phyloP scores from a whole-genome alignment of 1,140 invertebrate species.

The Aphelenchoides besseyi region DNA sequence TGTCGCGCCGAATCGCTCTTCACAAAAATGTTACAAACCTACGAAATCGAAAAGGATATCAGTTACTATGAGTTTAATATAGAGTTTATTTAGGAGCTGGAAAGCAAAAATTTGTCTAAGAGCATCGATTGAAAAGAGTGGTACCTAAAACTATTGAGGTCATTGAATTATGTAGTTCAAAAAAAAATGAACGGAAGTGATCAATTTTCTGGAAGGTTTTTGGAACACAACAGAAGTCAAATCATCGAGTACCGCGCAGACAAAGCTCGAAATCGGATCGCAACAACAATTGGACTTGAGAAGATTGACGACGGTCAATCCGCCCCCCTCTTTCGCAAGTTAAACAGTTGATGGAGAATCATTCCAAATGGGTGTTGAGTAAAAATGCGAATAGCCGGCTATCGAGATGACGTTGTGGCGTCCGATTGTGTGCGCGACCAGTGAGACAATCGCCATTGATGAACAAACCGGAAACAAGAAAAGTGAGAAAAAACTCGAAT shows the following conservation, averaged over 20 bases:
- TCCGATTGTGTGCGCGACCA: background rate
- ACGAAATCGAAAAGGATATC: no score
- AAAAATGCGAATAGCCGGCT: background rate
- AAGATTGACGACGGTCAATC: background rate
- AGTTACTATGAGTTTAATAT: no score
- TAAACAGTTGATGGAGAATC: background rate
- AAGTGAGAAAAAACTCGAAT: conserved; percentile 6
- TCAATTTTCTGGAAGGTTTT: background rate
- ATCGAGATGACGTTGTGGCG: background rate
- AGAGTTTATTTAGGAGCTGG: no score
- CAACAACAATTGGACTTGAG: background rate
- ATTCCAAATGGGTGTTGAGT: background rate
- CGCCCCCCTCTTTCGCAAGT: background rate
- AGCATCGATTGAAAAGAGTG: no score
- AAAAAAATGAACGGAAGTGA: background rate
- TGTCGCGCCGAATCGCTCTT: no score
- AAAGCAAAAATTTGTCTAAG: no score
- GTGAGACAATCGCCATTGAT: background rate
- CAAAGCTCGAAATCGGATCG: background rate
- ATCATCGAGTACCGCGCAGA: background rate
- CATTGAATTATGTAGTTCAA: no score
- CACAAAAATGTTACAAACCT: no score
- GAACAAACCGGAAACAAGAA: conserved; percentile 1
- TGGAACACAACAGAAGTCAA: background rate
- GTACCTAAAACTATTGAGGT: no score